These are phyloP conservation scores for Peromyscus maniculatus DNA, from an alignment of 2,113 vertebrate genomes.

Conservation along the genomic window DNA sequence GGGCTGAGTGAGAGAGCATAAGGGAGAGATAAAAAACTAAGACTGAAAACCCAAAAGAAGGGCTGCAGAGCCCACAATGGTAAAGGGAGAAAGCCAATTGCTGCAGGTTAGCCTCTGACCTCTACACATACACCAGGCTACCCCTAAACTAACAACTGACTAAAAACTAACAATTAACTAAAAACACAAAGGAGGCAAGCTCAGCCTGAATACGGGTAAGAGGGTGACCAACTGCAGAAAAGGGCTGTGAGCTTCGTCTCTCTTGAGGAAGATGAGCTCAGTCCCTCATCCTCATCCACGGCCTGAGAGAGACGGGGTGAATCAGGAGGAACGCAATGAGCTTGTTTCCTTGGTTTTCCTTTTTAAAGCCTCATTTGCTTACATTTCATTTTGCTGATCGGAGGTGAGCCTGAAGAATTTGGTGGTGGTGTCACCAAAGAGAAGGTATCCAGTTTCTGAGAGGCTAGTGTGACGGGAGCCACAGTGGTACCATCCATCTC, in stretches of 20 bases:
- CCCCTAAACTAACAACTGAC: background rate
- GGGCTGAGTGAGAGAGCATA: fast-evolving
- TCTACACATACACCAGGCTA: too few relatives aligned
- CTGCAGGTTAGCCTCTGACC: background rate
- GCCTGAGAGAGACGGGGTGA: slow-evolving; percentile 39
- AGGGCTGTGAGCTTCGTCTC: background rate
- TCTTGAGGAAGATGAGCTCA: background rate
- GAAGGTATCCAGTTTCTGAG: background rate
- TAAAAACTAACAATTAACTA: background rate
- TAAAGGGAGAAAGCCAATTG: background rate
- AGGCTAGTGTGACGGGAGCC: background rate
- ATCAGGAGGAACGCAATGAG: background rate
- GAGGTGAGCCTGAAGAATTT: slow-evolving; percentile 59
- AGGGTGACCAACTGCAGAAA: fast-evolving
- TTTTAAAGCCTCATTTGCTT: background rate
- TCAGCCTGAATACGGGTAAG: background rate
- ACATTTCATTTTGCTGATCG: background rate
- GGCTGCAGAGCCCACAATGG: too few relatives aligned
- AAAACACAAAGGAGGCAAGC: background rate
- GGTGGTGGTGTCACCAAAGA: background rate
- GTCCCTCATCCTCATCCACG: slow-evolving; percentile 41
- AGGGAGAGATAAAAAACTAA: background rate
- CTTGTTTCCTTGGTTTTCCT: slow-evolving; percentile 7
- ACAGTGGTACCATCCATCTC: background rate
- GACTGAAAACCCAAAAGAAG: background rate